Base-by-base conservation (phyloP, 2,113 vertebrate species). In the Cochlearius cochlearius region DNA sequence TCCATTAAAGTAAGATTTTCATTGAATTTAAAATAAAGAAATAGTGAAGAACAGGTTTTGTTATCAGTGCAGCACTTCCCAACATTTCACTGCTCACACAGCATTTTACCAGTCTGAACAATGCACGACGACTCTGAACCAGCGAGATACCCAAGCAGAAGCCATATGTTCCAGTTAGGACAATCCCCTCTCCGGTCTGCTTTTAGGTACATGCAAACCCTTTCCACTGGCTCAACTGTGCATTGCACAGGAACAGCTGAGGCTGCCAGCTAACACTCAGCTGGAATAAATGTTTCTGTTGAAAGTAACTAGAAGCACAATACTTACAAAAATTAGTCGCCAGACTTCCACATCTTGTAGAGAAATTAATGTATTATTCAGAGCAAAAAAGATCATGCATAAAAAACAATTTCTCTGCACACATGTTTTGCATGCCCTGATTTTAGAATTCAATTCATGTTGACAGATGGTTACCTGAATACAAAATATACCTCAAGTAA, bases 351-450 rank as follows among this genome's bases (percentile, higher is more conserved):
- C 4, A 5, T 49, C 79, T 83, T 47, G 45, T 83, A 91, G 72
- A 81, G 63, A n/a, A 94, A 96, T 96, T 83, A 89, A 88, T 94
- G 88, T 50, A 88, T 94, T 90, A 93, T 90, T 96, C 89, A 91
- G 76, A 69, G 29, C 26, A 86, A 80, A 96, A 66, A 47, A 8
- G 2, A n/a, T 80, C 7, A 0, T 36, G 43, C 47, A 55, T 38
- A 86, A 94, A 91, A 72, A 45, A 2, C 38, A 77, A 84, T 36
- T 23, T 49, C 34, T 87, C 66, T 3, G 2, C 22, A 3, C 8
- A 77, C 25, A 2, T 67, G 2, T 63, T 94, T 68, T 77, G 73
- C 66, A 79, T 53, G 56, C 11, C 34, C 15, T 15, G 32, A 14
- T 73, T 69, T 66, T 41, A 58, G 45, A 90, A 80, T 73, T 80